These are phyloP conservation scores for Apeira syringaria DNA, from an alignment of 2,888 invertebrate species.

Conservation along the genomic window DNA sequence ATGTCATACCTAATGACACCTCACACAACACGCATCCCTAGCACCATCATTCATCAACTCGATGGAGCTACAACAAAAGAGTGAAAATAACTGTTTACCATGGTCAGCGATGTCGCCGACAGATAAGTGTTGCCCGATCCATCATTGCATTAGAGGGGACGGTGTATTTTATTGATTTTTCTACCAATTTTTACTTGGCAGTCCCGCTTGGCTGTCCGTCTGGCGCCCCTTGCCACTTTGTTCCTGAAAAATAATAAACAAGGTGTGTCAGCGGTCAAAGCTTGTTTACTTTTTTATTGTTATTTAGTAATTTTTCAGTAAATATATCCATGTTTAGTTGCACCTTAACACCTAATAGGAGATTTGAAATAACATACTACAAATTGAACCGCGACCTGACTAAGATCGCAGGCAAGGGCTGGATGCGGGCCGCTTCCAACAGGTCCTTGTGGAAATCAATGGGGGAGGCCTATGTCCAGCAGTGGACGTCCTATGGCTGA, in stretches of 20 bases:
- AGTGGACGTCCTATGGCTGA: too few relatives aligned
- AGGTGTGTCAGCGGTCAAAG: constrained; percentile 25
- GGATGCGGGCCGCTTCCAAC: too few relatives aligned
- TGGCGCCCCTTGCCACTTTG: constrained; percentile 15
- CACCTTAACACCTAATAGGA: too few relatives aligned
- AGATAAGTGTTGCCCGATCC: constrained; percentile 70
- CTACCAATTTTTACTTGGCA: constrained; percentile 47
- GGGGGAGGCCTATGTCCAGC: too few relatives aligned
- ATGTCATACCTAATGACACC: constrained; percentile 5
- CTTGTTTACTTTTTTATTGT: background rate
- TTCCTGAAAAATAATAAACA: constrained; percentile 32
- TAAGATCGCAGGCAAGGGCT: too few relatives aligned
- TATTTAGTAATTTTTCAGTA: too few relatives aligned
- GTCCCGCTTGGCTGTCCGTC: background rate
- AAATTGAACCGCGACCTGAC: too few relatives aligned
- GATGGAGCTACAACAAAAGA: constrained; percentile 35
- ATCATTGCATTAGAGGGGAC: constrained; percentile 74
- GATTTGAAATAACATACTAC: too few relatives aligned
- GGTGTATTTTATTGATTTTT: constrained; percentile 68
- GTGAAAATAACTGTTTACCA: constrained; percentile 40
- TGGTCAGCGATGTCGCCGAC: constrained; percentile 63
- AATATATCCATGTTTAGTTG: too few relatives aligned
- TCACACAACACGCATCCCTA: background rate
- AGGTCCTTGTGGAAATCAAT: too few relatives aligned
- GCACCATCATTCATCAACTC: constrained; percentile 12